Conservation (phyloP, 2,113 vertebrate genomes). For the Aptenodytes patagonicus region DNA sequence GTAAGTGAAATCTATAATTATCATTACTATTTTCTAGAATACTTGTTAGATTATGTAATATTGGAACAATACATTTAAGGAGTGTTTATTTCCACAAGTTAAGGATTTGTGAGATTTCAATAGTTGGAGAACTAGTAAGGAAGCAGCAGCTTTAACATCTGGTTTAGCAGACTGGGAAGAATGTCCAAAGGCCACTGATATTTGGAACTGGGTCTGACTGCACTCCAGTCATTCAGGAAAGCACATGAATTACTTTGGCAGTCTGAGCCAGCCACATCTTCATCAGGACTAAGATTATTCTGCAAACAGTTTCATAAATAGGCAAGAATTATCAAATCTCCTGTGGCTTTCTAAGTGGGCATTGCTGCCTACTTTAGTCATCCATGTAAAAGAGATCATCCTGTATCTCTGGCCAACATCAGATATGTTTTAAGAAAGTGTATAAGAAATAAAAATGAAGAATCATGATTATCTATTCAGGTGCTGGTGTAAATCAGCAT, state of each 20-base stretch:
- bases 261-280: neutral
- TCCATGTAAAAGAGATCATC: neutral
- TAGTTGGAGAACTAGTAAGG: neutral
- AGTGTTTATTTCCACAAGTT: neutral
- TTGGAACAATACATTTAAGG: neutral
- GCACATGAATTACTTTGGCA: neutral
- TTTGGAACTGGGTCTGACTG: neutral
- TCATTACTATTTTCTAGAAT: neutral
- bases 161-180: neutral
- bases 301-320: neutral
- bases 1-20: neutral
- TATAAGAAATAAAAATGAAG: neutral
- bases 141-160: neutral
- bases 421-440: neutral
- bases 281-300: neutral
- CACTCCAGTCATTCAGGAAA: neutral
- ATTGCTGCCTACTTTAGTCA: neutral
- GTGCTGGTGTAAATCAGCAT: neutral
- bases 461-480: neutral
- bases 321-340: neutral
- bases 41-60: neutral
- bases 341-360: neutral
- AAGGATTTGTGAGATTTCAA: neutral
- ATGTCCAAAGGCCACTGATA: neutral
- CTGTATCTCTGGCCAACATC: neutral